These are phyloP conservation scores for Uloborus plumipes DNA, from an alignment of 2,888 invertebrate genomes.

Conservation along the genomic window DNA sequence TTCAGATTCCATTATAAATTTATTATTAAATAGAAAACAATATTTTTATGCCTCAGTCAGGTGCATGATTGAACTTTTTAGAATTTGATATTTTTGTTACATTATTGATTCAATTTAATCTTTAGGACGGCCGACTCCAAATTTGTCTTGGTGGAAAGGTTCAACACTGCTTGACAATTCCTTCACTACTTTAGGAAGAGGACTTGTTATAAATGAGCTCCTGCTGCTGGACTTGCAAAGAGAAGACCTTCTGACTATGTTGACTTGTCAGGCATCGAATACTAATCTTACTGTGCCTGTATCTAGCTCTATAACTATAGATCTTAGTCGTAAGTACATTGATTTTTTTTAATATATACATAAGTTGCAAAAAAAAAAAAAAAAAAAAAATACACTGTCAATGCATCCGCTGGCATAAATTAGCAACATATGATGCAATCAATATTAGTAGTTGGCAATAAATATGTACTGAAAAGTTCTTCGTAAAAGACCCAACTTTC, in stretches of 20 bases:
- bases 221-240: conserved; percentile 47
- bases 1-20: no score
- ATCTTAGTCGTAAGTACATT: conserved; percentile 84
- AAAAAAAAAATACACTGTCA: background rate
- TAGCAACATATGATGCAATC: no score
- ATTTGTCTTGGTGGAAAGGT: conserved; percentile 65
- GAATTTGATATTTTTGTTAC: no score
- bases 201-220: conserved; percentile 52
- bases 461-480: no score
- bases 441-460: no score
- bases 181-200: conserved; percentile 56
- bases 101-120: background rate
- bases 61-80: no score
- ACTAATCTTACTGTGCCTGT: conserved; percentile 67
- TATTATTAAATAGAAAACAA: no score
- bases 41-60: no score
- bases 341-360: background rate
- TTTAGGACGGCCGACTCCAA: conserved; percentile 65
- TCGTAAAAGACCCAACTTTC: no score
- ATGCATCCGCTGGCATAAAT: background rate
- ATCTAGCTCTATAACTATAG: conserved; percentile 83
- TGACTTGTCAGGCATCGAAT: conserved; percentile 66
- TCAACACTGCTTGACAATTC: conserved; percentile 63
- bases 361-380: background rate
- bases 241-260: conserved; percentile 64